Evolutionary conservation across 2,113 vertebrate genomes (phyloP), one percentile per base, ranked within the genome.

Genomic region (Urocolius indicus): DNA sequence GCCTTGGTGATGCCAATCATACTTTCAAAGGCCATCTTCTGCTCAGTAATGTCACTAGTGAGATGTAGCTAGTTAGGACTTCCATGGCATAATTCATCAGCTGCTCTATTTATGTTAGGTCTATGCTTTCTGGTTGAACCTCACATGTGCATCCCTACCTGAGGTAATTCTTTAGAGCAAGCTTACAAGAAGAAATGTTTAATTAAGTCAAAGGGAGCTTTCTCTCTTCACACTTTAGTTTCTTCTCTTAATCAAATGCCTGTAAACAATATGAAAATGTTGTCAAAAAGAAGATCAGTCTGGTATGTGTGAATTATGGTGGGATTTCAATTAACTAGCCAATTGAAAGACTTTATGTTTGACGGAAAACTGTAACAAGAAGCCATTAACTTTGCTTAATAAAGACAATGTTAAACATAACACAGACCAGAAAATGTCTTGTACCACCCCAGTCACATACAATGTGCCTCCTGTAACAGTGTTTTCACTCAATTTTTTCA

Each of bases 51-150:
- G 24, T n/a, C 36, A 54, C 22, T 38, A 65, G 30, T 11, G 19
- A 83, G 29, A 29, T 51, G 34, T 23, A 59, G 61, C 38, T 77
- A 24, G 55, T 48, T 85, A 65, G 24, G 54, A 45, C 34, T 84
- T 81, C 21, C 9, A 26, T 57, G 73, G 19, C 29, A 13, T 5
- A 29, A 32, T 67, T 89, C 11, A 27, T 32, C 26, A 61, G 21
- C 29, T 38, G 7, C 27, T 13, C 48, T 63, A 21, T 45, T 87
- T 0, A 0, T n/a, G 11, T 43, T 72, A 68, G 12, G 6, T 69
- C 51, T 77, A 45, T 61, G 61, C 13, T 66, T 82, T 74, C 57
- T 81, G n/a, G 9, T n/a, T 63, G 54, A 54, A 22, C 21, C 21
- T 80, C 10, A 13, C 5, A 4, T 4, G 8, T 38, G 62, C 20